Evolutionary conservation across 2,888 invertebrate genomes (phyloP), one percentile per base, ranked within the genome.

Genomic region (Pristionchus japonicus): DNA sequence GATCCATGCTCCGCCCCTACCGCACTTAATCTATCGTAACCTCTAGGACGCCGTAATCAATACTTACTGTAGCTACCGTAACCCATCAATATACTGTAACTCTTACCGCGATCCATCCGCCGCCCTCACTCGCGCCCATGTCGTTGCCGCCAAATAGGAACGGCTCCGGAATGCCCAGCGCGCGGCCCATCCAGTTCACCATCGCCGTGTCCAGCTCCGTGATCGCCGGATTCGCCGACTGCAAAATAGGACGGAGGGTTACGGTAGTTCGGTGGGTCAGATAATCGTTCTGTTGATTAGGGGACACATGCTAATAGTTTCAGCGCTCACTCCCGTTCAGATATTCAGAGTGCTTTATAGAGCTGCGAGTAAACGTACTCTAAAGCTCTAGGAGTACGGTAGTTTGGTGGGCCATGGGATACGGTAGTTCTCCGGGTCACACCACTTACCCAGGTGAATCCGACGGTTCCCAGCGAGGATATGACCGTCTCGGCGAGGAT

Each of bases 121-220:
- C 90, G 15, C 90, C 90, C 15, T 43, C 43, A n/a, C 86, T 89
- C n/a, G 77, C 49, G 20, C 43, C 67, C 20, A 17, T 49, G 20
- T 31, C 49, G 9, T 27, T 15, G 27, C 86, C 86, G 3, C 64
- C 61, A 43, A 80, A 90, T 11, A 87, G 57, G 82, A 88, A 87
- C 17, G 23, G 20, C 77, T 90, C 83, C 3, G 90, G 90, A 6
- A 89, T 34, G 20, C 88, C 90, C 15, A 90, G 43, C 7, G 88
- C 88, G 6, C 67, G 52, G 6, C 87, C 90, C 17, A 89, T 20
- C 90, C 90, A 90, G 52, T 90, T 90, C 40, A 89, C 84, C 87
- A 89, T 88, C 3, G 77, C 74, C 23, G 77, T 61, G 80, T 90
- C 90, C 88, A 90, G 64, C 31, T 90, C 90, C 7, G 87, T 82